These are phyloP conservation scores for Trematomus bernacchii DNA, from an alignment of 2,797 vertebrate genomes.

Conservation along the genomic window DNA sequence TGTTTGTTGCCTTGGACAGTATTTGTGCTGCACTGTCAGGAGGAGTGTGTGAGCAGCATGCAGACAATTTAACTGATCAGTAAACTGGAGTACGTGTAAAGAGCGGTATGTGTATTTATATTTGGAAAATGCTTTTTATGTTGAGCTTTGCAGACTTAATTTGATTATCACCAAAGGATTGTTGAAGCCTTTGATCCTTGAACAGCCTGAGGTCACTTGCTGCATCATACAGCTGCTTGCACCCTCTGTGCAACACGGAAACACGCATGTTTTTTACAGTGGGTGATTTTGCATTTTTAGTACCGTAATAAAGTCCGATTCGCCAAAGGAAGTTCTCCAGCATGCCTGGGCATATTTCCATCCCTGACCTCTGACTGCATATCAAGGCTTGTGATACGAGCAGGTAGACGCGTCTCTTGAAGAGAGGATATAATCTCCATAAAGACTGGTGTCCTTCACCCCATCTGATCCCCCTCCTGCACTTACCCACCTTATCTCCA, in stretches of 20 bases:
- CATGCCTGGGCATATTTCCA: conserved; percentile 34
- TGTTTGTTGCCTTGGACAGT: conserved; percentile 73
- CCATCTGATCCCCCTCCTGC: conserved; percentile 72
- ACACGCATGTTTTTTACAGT: conserved; percentile 14
- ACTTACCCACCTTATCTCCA: conserved; percentile 80
- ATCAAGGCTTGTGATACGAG: conserved; percentile 46
- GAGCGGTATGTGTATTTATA: conserved; percentile 52
- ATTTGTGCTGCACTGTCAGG: conserved; percentile 63
- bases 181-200: conserved; percentile 65
- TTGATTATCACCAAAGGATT: conserved; percentile 58
- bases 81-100: conserved; percentile 43
- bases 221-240: conserved; percentile 38
- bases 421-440: conserved; percentile 63
- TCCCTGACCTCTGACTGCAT: conserved; percentile 64
- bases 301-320: conserved; percentile 12
- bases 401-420: conserved; percentile 43
- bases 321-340: neutral
- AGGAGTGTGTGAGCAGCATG: conserved; percentile 56
- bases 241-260: conserved; percentile 5
- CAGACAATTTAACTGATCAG: conserved; percentile 43
- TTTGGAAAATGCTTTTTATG: conserved; percentile 52
- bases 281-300: conserved; percentile 36
- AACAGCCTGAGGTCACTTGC: conserved; percentile 41
- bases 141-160: conserved; percentile 52
- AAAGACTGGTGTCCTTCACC: conserved; percentile 68